These are phyloP conservation scores for Euzetes globulus DNA, from an alignment of 2,888 invertebrate species.

Conservation along the genomic window DNA sequence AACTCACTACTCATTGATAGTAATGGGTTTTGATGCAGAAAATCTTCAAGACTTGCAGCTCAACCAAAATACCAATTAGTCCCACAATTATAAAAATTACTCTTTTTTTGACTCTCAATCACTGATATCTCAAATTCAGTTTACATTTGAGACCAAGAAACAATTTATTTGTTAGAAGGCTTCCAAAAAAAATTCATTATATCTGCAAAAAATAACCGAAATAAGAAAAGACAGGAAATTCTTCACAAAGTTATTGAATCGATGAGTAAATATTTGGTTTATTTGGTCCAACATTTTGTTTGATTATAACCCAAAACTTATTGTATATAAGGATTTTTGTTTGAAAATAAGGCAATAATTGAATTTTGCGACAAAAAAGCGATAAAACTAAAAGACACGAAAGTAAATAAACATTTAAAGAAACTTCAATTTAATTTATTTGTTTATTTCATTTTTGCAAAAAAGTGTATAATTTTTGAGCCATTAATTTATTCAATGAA, in stretches of 20 bases:
- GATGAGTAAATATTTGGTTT: slow-evolving; percentile 4
- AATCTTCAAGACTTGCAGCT: neutral
- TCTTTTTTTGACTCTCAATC: neutral
- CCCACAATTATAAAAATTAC: neutral
- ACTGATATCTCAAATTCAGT: neutral
- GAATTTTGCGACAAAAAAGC: neutral
- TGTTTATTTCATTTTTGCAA: neutral
- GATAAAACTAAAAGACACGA: too few relatives aligned
- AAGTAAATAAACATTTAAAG: neutral
- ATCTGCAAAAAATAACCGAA: too few relatives aligned
- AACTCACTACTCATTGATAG: neutral
- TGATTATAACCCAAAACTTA: neutral
- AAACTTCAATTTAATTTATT: neutral
- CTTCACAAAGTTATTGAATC: neutral
- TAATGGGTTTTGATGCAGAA: neutral
- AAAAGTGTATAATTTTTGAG: neutral
- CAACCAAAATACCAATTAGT: slow-evolving; percentile 5
- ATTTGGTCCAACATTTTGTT: neutral
- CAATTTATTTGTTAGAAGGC: neutral
- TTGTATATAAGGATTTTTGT: neutral
- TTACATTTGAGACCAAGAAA: neutral
- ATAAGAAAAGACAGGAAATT: neutral
- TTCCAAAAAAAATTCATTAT: neutral
- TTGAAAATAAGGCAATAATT: neutral
- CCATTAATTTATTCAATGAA: neutral